A percentile compares a stretch with the other conserved stretches of the same genome.
Conservation (phyloP, 1,140 invertebrate species). For the Myzus persicae region DNA sequence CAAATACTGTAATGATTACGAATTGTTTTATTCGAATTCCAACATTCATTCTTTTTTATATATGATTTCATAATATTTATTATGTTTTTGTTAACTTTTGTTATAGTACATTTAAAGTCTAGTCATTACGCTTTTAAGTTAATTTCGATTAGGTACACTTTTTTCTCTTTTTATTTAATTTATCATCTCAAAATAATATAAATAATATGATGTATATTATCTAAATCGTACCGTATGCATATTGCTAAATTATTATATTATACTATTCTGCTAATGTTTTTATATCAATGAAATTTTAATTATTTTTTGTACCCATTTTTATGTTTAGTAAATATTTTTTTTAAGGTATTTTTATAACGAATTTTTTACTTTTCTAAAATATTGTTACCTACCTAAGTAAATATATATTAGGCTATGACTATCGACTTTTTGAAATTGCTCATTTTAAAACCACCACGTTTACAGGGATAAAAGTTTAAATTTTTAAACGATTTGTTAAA, state of each 20-base stretch:
- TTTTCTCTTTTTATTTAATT: slow-evolving; percentile 47
- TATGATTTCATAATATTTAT: slow-evolving; percentile 51
- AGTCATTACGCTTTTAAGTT: slow-evolving; percentile 58
- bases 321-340: slow-evolving; percentile 18
- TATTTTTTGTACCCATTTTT: slow-evolving; percentile 20
- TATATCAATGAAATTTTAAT: slow-evolving; percentile 32
- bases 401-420: slow-evolving; percentile 49
- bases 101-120: slow-evolving; percentile 53
- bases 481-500: slow-evolving; percentile 53
- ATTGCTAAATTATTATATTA: neutral
- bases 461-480: slow-evolving; percentile 47
- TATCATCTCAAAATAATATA: slow-evolving; percentile 11
- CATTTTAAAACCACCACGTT: neutral
- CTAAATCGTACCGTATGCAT: neutral
- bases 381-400: slow-evolving; percentile 51
- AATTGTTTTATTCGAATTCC: slow-evolving; percentile 47
- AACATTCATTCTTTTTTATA: slow-evolving; percentile 33
- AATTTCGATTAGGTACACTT: slow-evolving; percentile 40
- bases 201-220: neutral
- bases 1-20: slow-evolving; percentile 47
- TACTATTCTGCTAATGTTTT: neutral
- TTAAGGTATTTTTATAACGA: slow-evolving; percentile 3
- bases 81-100: slow-evolving; percentile 57
- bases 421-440: slow-evolving; percentile 51
- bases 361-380: slow-evolving; percentile 42